phyloP scores from a whole-genome alignment of 1,140 invertebrate species.

The Aphaenogaster rudis region DNA sequence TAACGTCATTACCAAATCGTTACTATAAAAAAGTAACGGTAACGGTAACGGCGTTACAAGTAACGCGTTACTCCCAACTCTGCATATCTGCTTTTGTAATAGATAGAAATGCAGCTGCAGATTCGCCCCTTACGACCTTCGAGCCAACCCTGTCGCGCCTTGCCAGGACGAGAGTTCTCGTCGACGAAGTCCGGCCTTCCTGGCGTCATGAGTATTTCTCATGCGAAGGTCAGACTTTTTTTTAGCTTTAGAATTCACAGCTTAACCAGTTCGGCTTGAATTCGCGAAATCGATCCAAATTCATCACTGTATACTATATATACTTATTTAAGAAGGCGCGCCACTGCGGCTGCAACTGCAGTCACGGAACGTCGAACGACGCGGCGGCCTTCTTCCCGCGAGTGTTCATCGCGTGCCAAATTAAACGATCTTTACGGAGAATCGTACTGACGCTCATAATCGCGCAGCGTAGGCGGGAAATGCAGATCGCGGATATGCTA shows the following conservation, averaged over 20 bases:
- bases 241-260: neutral
- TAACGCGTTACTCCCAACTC: too few relatives aligned
- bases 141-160: neutral
- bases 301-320: neutral
- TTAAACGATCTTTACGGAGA: slow-evolving; percentile 47
- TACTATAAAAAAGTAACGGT: too few relatives aligned
- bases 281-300: slow-evolving; percentile 23
- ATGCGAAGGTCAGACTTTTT: slow-evolving; percentile 10
- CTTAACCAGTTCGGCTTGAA: neutral
- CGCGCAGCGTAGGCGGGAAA: neutral
- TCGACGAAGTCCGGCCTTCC: slow-evolving; percentile 63
- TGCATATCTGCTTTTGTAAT: slow-evolving; percentile 62
- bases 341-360: slow-evolving; percentile 34
- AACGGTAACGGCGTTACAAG: too few relatives aligned
- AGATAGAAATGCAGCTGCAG: slow-evolving; percentile 70
- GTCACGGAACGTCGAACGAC: slow-evolving; percentile 22
- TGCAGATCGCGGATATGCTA: slow-evolving; percentile 25
- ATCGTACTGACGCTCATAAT: slow-evolving; percentile 29
- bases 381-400: neutral
- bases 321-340: slow-evolving; percentile 29
- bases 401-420: slow-evolving; percentile 50
- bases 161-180: slow-evolving; percentile 44
- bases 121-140: slow-evolving; percentile 44
- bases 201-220: slow-evolving; percentile 57
- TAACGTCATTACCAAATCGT: too few relatives aligned